Evolutionary conservation across 2,113 vertebrate species (phyloP).

Genomic region (Pagrus major): DNA sequence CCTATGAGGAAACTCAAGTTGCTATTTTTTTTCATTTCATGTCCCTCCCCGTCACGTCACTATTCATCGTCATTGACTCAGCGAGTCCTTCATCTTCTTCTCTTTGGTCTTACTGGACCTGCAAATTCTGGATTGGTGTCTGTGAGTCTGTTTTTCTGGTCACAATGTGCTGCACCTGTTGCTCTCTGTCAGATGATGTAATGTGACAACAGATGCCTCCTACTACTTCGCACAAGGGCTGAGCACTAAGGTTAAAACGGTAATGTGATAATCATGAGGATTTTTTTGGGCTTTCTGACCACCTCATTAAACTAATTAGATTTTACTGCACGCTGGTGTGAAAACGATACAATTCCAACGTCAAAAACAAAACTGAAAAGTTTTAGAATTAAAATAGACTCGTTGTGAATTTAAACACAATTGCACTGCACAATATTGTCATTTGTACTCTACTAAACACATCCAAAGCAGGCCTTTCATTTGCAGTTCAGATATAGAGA

Average conservation of each 20-base stretch:
- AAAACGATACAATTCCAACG: not conserved
- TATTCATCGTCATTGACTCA: slow-evolving; percentile 8
- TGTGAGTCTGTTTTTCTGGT: slow-evolving; percentile 8
- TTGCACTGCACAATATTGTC: not conserved
- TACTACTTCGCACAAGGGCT: not conserved
- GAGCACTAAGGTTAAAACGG: not conserved
- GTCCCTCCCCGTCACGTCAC: slow-evolving; percentile 5
- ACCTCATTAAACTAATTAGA: not conserved
- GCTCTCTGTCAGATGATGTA: slow-evolving; percentile 33
- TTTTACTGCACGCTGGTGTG: not conserved
- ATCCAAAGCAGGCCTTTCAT: not conserved
- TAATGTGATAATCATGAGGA: not conserved
- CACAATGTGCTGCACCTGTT: slow-evolving; percentile 20
- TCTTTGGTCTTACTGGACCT: slow-evolving; percentile 1
- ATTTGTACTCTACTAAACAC: not conserved
- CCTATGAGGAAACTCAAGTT: not conserved
- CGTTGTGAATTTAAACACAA: not conserved
- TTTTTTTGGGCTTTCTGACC: not conserved
- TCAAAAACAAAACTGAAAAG: not conserved
- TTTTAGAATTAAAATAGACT: not conserved
- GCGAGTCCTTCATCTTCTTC: not conserved
- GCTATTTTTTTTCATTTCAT: not conserved
- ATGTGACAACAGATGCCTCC: slow-evolving; percentile 17
- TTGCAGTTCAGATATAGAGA: not conserved
- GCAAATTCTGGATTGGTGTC: slow-evolving; percentile 24